Conservation (phyloP, 2,797 vertebrate species). For the Myotis planiceps region DNA sequence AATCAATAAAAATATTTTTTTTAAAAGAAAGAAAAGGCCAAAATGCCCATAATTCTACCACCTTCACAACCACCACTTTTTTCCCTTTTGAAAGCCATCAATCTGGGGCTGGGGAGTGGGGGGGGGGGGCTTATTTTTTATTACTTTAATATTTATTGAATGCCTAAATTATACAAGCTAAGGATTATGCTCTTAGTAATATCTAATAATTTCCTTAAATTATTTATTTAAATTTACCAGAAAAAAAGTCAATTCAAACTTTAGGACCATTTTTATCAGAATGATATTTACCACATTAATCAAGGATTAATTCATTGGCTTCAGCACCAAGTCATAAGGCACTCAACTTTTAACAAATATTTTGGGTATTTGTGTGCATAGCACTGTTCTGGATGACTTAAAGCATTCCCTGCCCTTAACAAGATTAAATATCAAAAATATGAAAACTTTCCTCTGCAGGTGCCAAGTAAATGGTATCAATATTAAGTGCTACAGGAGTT, state of each 20-base stretch:
- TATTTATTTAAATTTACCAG: conserved; percentile 44
- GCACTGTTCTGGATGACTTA: neutral
- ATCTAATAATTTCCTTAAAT: neutral
- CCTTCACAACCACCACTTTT: neutral
- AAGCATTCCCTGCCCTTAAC: neutral
- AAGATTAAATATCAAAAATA: neutral
- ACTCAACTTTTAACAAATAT: conserved; percentile 42
- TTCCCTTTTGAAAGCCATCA: neutral
- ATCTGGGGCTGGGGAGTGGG: neutral
- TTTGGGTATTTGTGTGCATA: neutral
- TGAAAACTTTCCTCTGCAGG: neutral
- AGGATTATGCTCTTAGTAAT: neutral
- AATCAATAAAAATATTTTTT: too few relatives aligned
- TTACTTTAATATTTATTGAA: conserved; percentile 23
- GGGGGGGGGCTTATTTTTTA: neutral
- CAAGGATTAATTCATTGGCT: neutral
- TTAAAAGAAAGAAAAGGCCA: neutral
- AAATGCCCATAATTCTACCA: neutral
- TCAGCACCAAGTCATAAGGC: neutral
- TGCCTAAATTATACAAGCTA: neutral
- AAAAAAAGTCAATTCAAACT: conserved; percentile 14
- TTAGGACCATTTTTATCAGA: conserved; percentile 43
- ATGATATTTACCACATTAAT: conserved; percentile 10
- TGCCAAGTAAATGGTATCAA: neutral
- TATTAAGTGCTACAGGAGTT: neutral